Conservation (phyloP, 2,888 invertebrate species). For the Ophioninae sp. region DNA sequence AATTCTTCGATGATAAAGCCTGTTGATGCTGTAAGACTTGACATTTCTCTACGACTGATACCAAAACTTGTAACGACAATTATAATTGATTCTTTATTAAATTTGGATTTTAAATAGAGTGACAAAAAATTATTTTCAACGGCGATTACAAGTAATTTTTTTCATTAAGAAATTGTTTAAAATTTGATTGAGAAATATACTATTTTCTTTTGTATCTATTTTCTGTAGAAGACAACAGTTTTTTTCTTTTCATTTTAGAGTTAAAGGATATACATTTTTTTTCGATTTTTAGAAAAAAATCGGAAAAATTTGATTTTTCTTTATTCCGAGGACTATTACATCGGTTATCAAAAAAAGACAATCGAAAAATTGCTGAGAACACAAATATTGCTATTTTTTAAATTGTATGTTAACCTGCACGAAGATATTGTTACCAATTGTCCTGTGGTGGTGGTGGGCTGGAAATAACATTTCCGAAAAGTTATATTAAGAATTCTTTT, state of each 20-base stretch:
- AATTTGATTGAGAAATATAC: no score
- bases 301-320: neutral
- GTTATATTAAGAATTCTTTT: neutral
- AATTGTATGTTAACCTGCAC: neutral
- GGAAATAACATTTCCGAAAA: constrained; percentile 43
- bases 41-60: no score
- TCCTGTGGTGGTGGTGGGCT: constrained; percentile 73
- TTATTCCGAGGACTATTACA: neutral
- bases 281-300: no score
- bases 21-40: no score
- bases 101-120: neutral
- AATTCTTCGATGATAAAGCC: no score
- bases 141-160: no score
- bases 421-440: constrained; percentile 70
- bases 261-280: neutral
- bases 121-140: neutral
- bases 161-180: no score
- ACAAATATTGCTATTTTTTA: neutral
- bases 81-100: neutral
- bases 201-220: no score
- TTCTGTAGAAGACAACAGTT: no score
- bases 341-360: constrained; percentile 31
- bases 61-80: no score
- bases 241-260: no score
- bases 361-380: constrained; percentile 13